Conservation (phyloP, 2,797 vertebrate species). For the Picus viridis region DNA sequence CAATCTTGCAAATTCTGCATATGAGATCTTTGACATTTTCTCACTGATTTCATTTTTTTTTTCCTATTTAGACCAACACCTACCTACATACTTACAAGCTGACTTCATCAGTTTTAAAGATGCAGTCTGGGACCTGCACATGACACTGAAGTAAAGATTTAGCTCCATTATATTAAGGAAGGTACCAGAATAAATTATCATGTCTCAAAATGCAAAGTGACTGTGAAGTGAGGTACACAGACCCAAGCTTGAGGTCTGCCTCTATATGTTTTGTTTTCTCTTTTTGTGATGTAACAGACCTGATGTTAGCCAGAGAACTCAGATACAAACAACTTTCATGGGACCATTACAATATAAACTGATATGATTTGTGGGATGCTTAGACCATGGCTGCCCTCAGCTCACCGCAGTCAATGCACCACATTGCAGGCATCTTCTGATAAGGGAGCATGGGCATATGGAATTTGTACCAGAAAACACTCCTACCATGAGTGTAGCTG, state of each 20-base stretch:
- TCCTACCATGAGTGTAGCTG: background rate
- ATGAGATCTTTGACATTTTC: background rate
- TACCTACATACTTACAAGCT: background rate
- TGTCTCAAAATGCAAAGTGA: background rate
- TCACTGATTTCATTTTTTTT: background rate
- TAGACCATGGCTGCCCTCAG: background rate
- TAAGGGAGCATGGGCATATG: fast-evolving
- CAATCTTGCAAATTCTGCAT: background rate
- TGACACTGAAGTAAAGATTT: background rate
- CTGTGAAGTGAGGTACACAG: background rate
- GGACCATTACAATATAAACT: background rate
- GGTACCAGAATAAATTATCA: background rate
- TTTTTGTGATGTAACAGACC: background rate
- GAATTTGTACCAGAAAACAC: background rate
- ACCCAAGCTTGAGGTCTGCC: background rate
- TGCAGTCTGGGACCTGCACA: background rate
- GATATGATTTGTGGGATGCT: background rate
- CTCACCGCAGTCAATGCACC: background rate
- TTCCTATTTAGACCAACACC: background rate
- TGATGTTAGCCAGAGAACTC: background rate
- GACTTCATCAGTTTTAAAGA: background rate
- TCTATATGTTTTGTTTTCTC: background rate
- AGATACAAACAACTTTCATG: background rate
- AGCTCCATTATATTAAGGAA: background rate
- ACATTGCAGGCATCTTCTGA: background rate